Evolutionary conservation across 2,888 invertebrate genomes (phyloP), one percentile per base, ranked within the genome.

Genomic region (Galeruca laticollis): DNA sequence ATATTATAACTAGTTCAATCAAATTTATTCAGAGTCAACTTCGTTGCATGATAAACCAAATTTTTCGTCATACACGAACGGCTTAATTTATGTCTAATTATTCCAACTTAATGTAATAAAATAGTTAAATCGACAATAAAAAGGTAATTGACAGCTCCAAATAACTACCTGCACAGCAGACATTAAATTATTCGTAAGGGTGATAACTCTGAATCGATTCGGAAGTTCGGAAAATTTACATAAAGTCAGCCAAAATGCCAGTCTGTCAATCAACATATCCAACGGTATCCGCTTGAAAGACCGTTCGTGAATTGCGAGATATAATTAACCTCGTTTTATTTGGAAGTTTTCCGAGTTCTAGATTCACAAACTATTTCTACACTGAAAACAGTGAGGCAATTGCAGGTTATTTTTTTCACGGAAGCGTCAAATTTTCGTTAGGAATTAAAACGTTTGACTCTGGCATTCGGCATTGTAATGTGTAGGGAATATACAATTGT

Each of bases 181-280:
- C 47, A 47, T 8, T 57, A 49, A 65, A 65, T 65, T 65, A 65
- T 65, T 65, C 37, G 47, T 13, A 33, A 35, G 57, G 57, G 65
- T 65, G 43, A 64, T 56, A 47, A 57, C 57, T 65, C 57, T 13
- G 33, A 57, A 65, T 65, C 57, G 65, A 65, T 57, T 64, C 18
- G 43, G 49, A 57, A 65, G 47, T 65, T 65, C 20, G 43, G 65
- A 20, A 65, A 69, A 52, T 64, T 57, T 64, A 64, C 60, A 69
- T 69, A 60, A 69, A 69, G 64, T 59, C 64, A 64, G 60, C 52
- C 64, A 37, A 64, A 59, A 64, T 52, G 64, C 15, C 35, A 26
- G 59, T 43, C 60, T 64, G 69, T 59, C 69, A 69, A 64, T 69
- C 69, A 64, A 59, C 62, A 37, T 60, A 59, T 64, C 60, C 60